These are phyloP conservation scores for Thumatha senex DNA, from an alignment of 2,888 invertebrate species.

Conservation along the genomic window DNA sequence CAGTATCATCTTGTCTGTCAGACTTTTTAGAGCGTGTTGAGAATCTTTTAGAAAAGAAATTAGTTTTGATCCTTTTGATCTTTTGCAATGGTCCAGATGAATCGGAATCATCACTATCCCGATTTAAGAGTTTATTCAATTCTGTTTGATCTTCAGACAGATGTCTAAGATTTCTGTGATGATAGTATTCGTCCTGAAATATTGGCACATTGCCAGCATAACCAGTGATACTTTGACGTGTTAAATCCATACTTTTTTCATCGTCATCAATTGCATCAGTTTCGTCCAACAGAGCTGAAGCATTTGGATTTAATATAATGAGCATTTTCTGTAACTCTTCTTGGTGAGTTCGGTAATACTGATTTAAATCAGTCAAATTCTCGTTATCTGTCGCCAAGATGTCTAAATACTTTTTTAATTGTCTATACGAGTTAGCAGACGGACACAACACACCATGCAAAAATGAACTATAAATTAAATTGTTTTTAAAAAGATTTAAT, in stretches of 20 bases:
- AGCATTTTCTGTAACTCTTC: conserved; percentile 69
- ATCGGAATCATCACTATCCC: conserved; percentile 73
- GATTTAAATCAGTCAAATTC: conserved; percentile 63
- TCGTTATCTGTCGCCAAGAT: conserved; percentile 82
- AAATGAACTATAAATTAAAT: conserved; percentile 66
- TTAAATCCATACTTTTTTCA: conserved; percentile 56
- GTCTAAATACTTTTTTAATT: conserved; percentile 84
- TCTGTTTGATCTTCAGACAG: conserved; percentile 73
- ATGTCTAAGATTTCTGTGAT: conserved; percentile 65
- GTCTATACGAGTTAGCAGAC: conserved; percentile 61
- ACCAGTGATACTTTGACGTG: conserved; percentile 58
- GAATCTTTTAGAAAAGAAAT: conserved; percentile 85
- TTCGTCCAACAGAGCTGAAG: conserved; percentile 63
- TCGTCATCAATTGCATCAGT: conserved; percentile 67
- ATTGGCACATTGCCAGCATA: conserved; percentile 64
- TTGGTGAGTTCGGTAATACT: conserved; percentile 70
- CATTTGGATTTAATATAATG: conserved; percentile 66
- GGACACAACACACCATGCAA: conserved; percentile 80
- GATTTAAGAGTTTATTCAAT: conserved; percentile 76
- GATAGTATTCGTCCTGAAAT: conserved; percentile 66
- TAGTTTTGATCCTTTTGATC: conserved; percentile 85
- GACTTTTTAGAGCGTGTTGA: conserved; percentile 79
- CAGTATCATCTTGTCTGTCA: conserved; percentile 79
- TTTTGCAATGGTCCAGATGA: conserved; percentile 76
- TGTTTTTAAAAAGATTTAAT: conserved; percentile 34